phyloP scores from a whole-genome alignment of 2,113 vertebrate species.

The Lathamus discolor region DNA sequence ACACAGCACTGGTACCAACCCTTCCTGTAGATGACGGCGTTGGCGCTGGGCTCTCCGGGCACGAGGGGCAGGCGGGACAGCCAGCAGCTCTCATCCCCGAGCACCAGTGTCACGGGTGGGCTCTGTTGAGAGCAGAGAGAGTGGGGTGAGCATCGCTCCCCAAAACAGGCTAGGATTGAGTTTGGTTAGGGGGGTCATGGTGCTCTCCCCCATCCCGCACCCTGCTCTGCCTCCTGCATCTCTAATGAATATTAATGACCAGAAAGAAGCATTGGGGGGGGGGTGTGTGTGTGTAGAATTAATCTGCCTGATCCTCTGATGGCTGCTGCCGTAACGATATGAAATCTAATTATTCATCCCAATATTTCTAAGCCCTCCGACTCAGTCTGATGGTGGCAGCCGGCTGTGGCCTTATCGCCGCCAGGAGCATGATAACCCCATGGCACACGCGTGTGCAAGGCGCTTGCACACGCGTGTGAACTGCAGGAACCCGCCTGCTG shows the following conservation, averaged over 20 bases:
- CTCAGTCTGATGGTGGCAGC: conserved; percentile 72
- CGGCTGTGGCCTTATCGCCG: conserved; percentile 71
- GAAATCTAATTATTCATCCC: conserved; percentile 99
- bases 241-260: conserved; percentile 97
- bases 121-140: conserved; percentile 25
- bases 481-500: not conserved
- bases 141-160: not conserved
- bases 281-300: conserved; percentile 73
- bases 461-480: not conserved
- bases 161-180: not conserved
- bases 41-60: conserved; percentile 72
- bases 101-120: conserved; percentile 70
- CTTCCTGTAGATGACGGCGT: conserved; percentile 84
- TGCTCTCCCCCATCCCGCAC: rapidly evolving
- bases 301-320: conserved; percentile 95
- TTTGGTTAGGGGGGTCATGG: too few relatives aligned
- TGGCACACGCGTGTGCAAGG: not conserved
- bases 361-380: conserved; percentile 87
- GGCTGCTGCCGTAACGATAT: conserved; percentile 91
- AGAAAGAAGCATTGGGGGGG: not conserved
- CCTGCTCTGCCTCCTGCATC: conserved; percentile 41
- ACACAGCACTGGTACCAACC: conserved; percentile 62
- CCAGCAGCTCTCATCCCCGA: conserved; percentile 87
- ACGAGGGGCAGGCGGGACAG: conserved; percentile 79
- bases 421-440: conserved; percentile 67